Percentiles rank a stretch among this genome's conserved stretches.
Conservation (phyloP, 2,888 invertebrate genomes). For the Eristalinus sepulchralis region DNA sequence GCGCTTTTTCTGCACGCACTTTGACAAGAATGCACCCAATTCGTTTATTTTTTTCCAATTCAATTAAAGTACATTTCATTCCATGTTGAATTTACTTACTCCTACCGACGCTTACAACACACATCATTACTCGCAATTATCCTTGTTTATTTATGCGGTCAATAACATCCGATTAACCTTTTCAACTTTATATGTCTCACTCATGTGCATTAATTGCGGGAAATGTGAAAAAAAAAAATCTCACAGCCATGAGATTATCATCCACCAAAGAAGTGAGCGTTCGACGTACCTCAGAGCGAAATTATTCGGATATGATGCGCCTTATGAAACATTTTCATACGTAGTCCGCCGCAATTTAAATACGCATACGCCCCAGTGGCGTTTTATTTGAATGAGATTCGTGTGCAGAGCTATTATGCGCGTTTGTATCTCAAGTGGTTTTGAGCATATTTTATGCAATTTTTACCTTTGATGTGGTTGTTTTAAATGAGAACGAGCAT, state of each 20-base stretch:
- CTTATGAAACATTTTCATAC: constrained; percentile 26
- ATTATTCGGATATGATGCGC: not conserved
- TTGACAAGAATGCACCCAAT: not conserved
- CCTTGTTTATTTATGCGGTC: constrained; percentile 33
- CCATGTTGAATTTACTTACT: constrained; percentile 9
- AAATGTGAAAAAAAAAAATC: constrained; percentile 12
- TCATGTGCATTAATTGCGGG: constrained; percentile 51
- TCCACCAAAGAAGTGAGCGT: constrained; percentile 32
- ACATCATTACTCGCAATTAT: constrained; percentile 42
- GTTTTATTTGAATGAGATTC: constrained; percentile 29
- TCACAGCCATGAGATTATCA: constrained; percentile 9
- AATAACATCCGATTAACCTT: constrained; percentile 57
- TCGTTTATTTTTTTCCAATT: not conserved
- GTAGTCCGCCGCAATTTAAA: constrained; percentile 49
- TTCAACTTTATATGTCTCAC: constrained; percentile 46
- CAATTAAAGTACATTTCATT: not conserved
- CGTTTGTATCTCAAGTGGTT: constrained; percentile 42
- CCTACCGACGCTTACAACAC: not conserved
- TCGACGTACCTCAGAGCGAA: constrained; percentile 24
- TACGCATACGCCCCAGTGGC: constrained; percentile 53
- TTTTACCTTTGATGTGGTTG: not conserved
- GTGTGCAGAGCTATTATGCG: constrained; percentile 26
- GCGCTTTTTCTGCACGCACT: not conserved
- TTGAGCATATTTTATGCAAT: constrained; percentile 15
- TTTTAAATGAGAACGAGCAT: not conserved